Evolutionary conservation across 2,888 invertebrate genomes (phyloP), one percentile per base, ranked within the genome.

Genomic region (Chelonus formosanus): DNA sequence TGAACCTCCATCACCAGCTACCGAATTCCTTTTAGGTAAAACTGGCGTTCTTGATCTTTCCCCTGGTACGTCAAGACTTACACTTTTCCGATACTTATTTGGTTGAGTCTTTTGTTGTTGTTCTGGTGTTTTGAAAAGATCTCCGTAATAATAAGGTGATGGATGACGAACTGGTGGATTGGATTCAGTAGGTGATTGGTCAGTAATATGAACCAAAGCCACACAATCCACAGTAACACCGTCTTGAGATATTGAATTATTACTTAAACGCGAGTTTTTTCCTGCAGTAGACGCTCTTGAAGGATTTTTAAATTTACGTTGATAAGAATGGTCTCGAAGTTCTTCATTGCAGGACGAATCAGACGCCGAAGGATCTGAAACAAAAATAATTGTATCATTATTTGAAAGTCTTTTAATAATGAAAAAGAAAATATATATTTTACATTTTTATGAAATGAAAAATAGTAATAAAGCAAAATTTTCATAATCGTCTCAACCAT

Each of bases 131-230:
- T 89, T 88, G 69, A 92, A 90, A 61, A 93, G 84, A 79, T 93
- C 93, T 1, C 92, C 92, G 88, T 93, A 93, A 76, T 93, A 93
- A 80, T 93, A 93, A 1, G 93, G 93, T 65, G 93, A 93, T 7
- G 92, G 92, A 79, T 93, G 92, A 44, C 92, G 87, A 6, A 82
- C 74, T 3, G 71, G 88, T 81, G 69, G 88, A 86, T 7, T 87
- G 80, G 89, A 88, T 84, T 88, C 89, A 83, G 80, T 85, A 6
- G 86, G 86, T 6, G 86, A 86, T 63, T 68, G 88, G 84, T 74
- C 88, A 0, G 78, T 69, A 0, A 80, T 73, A 56, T 82, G 81
- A 3, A 81, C 78, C 50, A 81, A 62, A 31, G 81, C 82, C 3
- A 80, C 79, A 63, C 83, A 79, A 55, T 81, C 79, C 1, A 80